Evolutionary conservation across 1,140 invertebrate species (phyloP).

Genomic region (Musca vetustissima): DNA sequence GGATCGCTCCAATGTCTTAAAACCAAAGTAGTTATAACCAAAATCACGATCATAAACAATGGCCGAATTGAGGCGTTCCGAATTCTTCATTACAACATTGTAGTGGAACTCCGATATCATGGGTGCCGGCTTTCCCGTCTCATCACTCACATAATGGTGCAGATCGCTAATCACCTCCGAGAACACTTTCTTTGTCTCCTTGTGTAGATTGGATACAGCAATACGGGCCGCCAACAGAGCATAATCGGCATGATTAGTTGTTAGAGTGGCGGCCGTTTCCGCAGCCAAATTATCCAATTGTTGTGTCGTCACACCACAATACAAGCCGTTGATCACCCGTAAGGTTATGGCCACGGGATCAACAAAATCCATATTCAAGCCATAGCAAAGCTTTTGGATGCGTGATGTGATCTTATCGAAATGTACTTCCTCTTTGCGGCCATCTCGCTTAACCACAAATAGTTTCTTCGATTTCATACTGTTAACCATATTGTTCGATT

Average conservation of each 20-base stretch:
- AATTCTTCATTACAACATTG: conserved; percentile 84
- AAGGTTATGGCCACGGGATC: conserved; percentile 88
- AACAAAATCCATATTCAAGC: conserved; percentile 92
- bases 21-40: conserved; percentile 98
- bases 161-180: conserved; percentile 91
- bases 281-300: conserved; percentile 97
- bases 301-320: conserved; percentile 93
- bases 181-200: conserved; percentile 91
- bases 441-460: conserved; percentile 63
- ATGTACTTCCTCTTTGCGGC: conserved; percentile 88
- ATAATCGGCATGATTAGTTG: conserved; percentile 96
- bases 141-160: conserved; percentile 73
- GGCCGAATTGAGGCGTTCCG: conserved; percentile 88
- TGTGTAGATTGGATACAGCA: conserved; percentile 96
- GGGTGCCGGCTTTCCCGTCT: conserved; percentile 70
- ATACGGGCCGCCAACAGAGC: conserved; percentile 93
- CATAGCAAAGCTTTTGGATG: conserved; percentile 94
- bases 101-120: conserved; percentile 87
- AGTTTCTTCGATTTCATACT: conserved; percentile 8
- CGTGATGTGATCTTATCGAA: conserved; percentile 98
- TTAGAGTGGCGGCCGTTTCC: conserved; percentile 95
- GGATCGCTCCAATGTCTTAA: conserved; percentile 95
- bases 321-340: conserved; percentile 91
- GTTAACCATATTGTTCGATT: no score
- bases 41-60: conserved; percentile 98